Conservation (phyloP, 1,140 invertebrate genomes). For the Tigriopus japonicus region DNA sequence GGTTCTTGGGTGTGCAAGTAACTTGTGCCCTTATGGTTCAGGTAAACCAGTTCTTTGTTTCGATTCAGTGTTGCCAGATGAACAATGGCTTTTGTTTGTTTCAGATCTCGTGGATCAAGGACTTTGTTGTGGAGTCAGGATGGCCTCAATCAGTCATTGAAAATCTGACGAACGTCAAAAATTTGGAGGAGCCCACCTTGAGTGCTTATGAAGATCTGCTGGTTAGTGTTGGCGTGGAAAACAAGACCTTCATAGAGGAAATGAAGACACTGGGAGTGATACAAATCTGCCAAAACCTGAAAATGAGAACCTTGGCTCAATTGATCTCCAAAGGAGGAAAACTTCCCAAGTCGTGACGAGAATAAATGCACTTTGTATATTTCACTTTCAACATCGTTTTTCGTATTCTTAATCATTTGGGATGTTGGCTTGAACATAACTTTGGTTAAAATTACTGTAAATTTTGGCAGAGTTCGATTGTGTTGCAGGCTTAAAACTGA, state of each 20-base stretch:
- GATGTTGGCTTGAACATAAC: too few relatives aligned
- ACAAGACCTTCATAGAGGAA: slow-evolving; percentile 2
- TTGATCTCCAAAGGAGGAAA: too few relatives aligned
- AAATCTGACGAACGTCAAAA: slow-evolving; percentile 14
- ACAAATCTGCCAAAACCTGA: slow-evolving; percentile 15
- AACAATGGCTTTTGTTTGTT: slow-evolving; percentile 15
- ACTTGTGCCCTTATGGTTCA: slow-evolving; percentile 53
- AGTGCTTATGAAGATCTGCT: slow-evolving; percentile 20
- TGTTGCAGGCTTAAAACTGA: too few relatives aligned
- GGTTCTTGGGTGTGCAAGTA: slow-evolving; percentile 85
- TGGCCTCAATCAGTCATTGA: slow-evolving; percentile 19
- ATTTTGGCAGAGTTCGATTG: too few relatives aligned
- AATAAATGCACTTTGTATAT: too few relatives aligned
- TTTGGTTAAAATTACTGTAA: too few relatives aligned
- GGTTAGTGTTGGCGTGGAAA: slow-evolving; percentile 15
- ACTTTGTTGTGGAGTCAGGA: slow-evolving; percentile 20
- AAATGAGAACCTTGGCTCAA: too few relatives aligned
- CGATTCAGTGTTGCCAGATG: slow-evolving; percentile 52
- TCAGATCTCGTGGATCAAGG: slow-evolving; percentile 20
- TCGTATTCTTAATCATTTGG: too few relatives aligned
- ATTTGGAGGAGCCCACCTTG: slow-evolving; percentile 17
- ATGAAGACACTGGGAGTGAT: slow-evolving; percentile 16
- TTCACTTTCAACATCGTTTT: too few relatives aligned
- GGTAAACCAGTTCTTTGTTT: slow-evolving; percentile 65
- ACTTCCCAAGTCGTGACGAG: too few relatives aligned